Conservation (phyloP, 1,140 invertebrate genomes). For the Melanaphis sacchari region DNA sequence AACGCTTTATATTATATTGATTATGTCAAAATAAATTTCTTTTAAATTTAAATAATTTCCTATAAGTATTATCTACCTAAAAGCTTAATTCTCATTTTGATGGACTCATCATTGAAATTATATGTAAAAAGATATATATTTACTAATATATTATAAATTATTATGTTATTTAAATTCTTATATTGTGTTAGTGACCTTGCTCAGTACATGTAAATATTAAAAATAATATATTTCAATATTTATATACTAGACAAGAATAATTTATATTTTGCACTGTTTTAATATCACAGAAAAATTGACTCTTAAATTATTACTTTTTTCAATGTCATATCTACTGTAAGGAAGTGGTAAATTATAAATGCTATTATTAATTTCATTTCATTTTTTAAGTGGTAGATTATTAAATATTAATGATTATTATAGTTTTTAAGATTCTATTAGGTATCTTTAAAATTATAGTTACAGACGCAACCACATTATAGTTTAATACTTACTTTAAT, state of each 20-base stretch:
- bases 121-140: not conserved
- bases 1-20: not conserved
- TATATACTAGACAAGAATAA: not conserved
- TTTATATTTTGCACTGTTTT: not conserved
- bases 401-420: not conserved
- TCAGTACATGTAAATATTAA: not conserved
- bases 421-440: not conserved
- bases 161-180: not conserved
- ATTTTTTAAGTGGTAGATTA: not conserved
- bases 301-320: not conserved
- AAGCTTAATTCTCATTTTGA: not conserved
- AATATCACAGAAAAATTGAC: not conserved
- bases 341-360: not conserved
- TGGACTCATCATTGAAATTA: not conserved
- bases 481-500: not conserved
- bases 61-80: not conserved
- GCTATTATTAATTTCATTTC: not conserved
- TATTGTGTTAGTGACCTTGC: not conserved
- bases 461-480: not conserved
- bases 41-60: not conserved
- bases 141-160: not conserved
- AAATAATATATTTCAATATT: not conserved
- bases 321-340: not conserved
- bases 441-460: not conserved
- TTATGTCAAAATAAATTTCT: not conserved